phyloP scores from a whole-genome alignment of 2,113 vertebrate species.

The Tupaia tana region DNA sequence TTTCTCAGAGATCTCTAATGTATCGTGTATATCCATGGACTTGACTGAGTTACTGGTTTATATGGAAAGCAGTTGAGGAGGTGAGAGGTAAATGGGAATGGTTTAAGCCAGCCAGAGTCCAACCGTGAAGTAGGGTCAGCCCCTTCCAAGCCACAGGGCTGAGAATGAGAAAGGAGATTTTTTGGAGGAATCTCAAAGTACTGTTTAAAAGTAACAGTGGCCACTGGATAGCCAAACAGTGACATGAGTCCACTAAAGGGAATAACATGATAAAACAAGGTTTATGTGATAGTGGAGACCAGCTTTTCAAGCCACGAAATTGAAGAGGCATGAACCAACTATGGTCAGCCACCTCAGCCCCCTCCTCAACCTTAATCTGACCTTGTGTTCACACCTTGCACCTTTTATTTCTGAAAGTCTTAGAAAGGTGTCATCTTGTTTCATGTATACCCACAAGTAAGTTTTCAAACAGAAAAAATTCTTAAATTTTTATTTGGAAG shows the following conservation, averaged over 20 bases:
- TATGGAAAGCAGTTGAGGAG: neutral
- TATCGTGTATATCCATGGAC: neutral
- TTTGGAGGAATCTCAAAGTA: neutral
- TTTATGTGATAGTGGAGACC: neutral
- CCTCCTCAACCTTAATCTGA: neutral
- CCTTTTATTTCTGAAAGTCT: constrained; percentile 1
- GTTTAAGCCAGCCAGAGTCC: neutral
- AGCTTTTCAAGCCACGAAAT: neutral
- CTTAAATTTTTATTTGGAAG: constrained; percentile 1
- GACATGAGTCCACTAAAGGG: neutral
- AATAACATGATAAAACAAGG: neutral
- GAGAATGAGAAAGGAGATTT: constrained; percentile 9
- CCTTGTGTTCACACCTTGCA: neutral
- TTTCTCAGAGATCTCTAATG: neutral
- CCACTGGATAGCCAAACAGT: neutral
- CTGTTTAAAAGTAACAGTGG: neutral
- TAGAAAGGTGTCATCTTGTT: neutral
- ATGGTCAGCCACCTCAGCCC: neutral
- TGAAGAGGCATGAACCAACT: neutral
- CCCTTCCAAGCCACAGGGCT: neutral
- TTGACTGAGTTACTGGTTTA: neutral
- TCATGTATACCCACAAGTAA: neutral
- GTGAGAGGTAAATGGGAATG: neutral
- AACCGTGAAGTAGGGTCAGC: neutral
- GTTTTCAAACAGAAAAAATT: constrained; percentile 44